Evolutionary conservation across 2,797 vertebrate genomes (phyloP), one percentile per base, ranked within the genome.

Genomic region (Sphaeramia orbicularis): DNA sequence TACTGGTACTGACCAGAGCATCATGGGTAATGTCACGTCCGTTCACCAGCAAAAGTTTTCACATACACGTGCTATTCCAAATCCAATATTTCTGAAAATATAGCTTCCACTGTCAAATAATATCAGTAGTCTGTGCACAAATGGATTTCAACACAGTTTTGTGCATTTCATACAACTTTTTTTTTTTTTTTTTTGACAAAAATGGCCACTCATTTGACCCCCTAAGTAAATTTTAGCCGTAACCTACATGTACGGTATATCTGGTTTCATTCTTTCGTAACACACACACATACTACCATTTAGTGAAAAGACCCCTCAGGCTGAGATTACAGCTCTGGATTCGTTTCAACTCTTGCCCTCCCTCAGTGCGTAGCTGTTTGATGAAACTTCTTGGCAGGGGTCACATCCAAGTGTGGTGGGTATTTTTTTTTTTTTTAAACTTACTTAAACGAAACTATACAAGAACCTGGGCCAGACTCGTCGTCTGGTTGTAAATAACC

Each of bases 401-500:
- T 77, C 59, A 58, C 41, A 65, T 71, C 44, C 48, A 67, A 69
- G 54, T 68, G 76, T 5, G 43, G 73, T 71, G 36, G 4, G 15
- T 50, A 35, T 71, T 71, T 48, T 54, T n/a, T n/a, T n/a, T n/a
- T n/a, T 67, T 54, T 59, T 64, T 37, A 3, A 37, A 65, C 71
- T 50, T 53, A 38, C 70, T 62, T 86, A 77, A 80, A 74, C 67
- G 56, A 76, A 76, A 78, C 67, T 78, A 74, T 64, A 71, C 13
- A 32, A 78, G 68, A 74, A 76, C 76, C 61, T 70, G 83, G 54
- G 54, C 69, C 66, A 86, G 86, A 83, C 77, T 58, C 77, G 54
- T 51, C 3, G 76, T 82, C 78, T 86, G 71, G 72, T 78, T 84
- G 83, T 86, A 85, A 89, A 90, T 89, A 90, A 85, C 81, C 76